These are phyloP conservation scores for Nephrotoma guestfalica DNA, from an alignment of 2,888 invertebrate genomes.

Conservation along the genomic window DNA sequence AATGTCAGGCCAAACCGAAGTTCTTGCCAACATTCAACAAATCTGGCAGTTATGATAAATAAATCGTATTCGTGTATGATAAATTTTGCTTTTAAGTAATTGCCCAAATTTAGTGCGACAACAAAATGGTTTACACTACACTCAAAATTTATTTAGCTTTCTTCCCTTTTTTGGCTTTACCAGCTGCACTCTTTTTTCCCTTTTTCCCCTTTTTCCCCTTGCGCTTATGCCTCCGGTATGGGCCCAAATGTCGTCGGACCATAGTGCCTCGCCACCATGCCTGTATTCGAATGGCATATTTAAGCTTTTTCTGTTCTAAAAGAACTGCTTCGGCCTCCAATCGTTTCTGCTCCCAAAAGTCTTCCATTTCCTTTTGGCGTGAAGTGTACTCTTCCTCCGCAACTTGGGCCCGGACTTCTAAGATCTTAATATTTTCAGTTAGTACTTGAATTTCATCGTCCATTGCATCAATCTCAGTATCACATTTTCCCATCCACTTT, in stretches of 20 bases:
- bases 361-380: conserved; percentile 19
- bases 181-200: not conserved
- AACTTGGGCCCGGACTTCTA: conserved; percentile 20
- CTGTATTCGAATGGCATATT: conserved; percentile 24
- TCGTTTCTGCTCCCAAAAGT: conserved; percentile 22
- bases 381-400: conserved; percentile 19
- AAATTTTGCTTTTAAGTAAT: not conserved
- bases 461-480: conserved; percentile 18
- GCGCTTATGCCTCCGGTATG: conserved; percentile 36
- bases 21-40: conserved; percentile 46
- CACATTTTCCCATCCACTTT: conserved; percentile 23
- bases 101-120: too few species aligned
- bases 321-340: conserved; percentile 21
- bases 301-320: conserved; percentile 21
- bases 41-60: conserved; percentile 39
- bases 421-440: conserved; percentile 19
- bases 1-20: conserved; percentile 44
- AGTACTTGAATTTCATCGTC: conserved; percentile 17
- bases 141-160: not conserved
- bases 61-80: not conserved
- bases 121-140: not conserved
- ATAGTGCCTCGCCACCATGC: conserved; percentile 51
- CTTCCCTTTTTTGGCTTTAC: not conserved
- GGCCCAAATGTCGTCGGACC: conserved; percentile 45
- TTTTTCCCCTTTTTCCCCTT: conserved; percentile 17